A percentile compares a stretch with the other conserved stretches of the same genome.
phyloP scores from a whole-genome alignment of 2,888 invertebrate species.

The Phanerotoma sp. region DNA sequence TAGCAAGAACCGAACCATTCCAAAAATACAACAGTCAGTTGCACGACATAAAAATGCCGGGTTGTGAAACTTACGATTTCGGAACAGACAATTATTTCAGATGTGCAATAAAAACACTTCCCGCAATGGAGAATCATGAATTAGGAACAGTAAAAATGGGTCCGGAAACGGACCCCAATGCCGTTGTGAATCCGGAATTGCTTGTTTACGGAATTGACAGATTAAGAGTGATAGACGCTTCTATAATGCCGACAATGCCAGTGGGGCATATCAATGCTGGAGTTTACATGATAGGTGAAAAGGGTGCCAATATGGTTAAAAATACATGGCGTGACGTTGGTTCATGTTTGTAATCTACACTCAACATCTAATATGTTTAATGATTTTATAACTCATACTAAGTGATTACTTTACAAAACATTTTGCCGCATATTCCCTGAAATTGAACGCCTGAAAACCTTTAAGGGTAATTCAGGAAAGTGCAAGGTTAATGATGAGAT shows the following conservation, averaged over 20 bases:
- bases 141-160: constrained; percentile 65
- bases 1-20: constrained; percentile 59
- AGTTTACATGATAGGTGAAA: constrained; percentile 65
- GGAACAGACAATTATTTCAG: constrained; percentile 67
- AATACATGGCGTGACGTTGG: constrained; percentile 50
- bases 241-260: constrained; percentile 64
- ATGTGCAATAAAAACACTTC: constrained; percentile 65
- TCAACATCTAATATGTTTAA: no score
- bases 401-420: no score
- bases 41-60: constrained; percentile 59
- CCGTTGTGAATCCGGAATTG: constrained; percentile 62
- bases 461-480: no score
- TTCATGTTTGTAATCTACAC: not conserved
- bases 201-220: constrained; percentile 60
- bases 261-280: constrained; percentile 64
- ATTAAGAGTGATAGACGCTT: constrained; percentile 63
- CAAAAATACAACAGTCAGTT: constrained; percentile 56
- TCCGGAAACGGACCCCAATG: constrained; percentile 57
- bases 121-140: constrained; percentile 67
- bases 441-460: no score
- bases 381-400: no score
- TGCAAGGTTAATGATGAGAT: no score
- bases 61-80: constrained; percentile 60
- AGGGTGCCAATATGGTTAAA: constrained; percentile 63
- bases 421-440: no score